A percentile compares a stretch with the other conserved stretches of the same genome.
Evolutionary conservation across 2,797 vertebrate species (phyloP).

Genomic region (Brachymystax lenok): DNA sequence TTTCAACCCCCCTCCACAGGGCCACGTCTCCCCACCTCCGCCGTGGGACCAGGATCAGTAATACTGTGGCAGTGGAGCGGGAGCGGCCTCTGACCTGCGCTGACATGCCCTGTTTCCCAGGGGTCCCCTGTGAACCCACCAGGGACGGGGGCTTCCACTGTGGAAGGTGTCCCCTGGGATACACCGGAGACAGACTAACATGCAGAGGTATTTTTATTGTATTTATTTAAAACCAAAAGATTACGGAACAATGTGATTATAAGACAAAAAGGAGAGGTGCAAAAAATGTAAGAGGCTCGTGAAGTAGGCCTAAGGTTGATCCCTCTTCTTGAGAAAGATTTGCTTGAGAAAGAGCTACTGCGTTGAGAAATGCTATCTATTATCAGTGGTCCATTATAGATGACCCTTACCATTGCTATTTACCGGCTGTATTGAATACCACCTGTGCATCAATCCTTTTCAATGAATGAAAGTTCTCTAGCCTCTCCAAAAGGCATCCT

Average conservation of each 20-base stretch:
- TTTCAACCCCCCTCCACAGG: not conserved
- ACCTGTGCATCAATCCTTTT: not conserved
- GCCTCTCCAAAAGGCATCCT: not conserved
- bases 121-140: slow-evolving; percentile 62
- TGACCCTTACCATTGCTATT: not conserved
- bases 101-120: slow-evolving; percentile 64
- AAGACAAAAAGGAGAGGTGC: not conserved
- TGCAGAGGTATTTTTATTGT: slow-evolving; percentile 71
- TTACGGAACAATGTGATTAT: not conserved
- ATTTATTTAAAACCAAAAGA: not conserved
- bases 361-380: not conserved
- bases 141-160: slow-evolving; percentile 58
- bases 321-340: too few species aligned
- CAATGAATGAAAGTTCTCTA: not conserved
- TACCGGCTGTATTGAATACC: not conserved
- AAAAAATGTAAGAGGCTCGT: not conserved
- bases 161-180: slow-evolving; percentile 77
- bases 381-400: not conserved
- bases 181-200: slow-evolving; percentile 69
- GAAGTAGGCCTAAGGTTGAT: not conserved
- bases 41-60: not conserved
- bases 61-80: not conserved
- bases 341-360: too few species aligned
- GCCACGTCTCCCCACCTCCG: not conserved
- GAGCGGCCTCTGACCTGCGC: slow-evolving; percentile 42